Conservation (phyloP, 2,797 vertebrate species). For the Sternarchorhynchus goeldii region DNA sequence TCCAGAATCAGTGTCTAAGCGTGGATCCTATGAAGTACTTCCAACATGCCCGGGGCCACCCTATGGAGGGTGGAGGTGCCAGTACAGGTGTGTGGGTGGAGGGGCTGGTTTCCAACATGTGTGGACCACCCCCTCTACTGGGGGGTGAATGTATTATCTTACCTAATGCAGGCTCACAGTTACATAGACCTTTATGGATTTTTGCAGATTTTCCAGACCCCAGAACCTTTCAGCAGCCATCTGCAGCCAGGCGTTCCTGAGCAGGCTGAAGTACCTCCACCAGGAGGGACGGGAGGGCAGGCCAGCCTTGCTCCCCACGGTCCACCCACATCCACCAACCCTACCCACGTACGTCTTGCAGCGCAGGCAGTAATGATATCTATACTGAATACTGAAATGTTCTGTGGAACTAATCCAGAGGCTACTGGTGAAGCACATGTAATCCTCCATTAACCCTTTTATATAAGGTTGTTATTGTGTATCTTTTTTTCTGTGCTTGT, state of each 20-base stretch:
- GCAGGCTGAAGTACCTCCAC: slow-evolving; percentile 90
- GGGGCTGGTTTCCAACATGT: no score
- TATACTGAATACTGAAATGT: background rate
- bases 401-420: no score
- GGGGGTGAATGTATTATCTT: background rate
- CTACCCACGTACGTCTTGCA: slow-evolving; percentile 21
- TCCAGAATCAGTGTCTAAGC: no score
- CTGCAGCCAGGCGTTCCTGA: slow-evolving; percentile 77
- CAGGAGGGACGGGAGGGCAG: slow-evolving; percentile 78
- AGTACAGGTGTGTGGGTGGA: no score
- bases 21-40: no score
- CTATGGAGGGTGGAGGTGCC: no score
- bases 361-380: background rate
- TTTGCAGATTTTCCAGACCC: slow-evolving; percentile 81
- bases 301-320: slow-evolving; percentile 70
- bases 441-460: background rate
- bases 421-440: background rate
- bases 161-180: background rate
- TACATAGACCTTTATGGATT: slow-evolving; percentile 2
- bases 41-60: no score
- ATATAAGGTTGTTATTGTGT: no score
- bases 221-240: slow-evolving; percentile 81
- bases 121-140: no score
- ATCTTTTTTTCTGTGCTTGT: no score
- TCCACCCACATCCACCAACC: slow-evolving; percentile 58